phyloP scores from a whole-genome alignment of 2,113 vertebrate genomes.

The Serilophus lunatus region DNA sequence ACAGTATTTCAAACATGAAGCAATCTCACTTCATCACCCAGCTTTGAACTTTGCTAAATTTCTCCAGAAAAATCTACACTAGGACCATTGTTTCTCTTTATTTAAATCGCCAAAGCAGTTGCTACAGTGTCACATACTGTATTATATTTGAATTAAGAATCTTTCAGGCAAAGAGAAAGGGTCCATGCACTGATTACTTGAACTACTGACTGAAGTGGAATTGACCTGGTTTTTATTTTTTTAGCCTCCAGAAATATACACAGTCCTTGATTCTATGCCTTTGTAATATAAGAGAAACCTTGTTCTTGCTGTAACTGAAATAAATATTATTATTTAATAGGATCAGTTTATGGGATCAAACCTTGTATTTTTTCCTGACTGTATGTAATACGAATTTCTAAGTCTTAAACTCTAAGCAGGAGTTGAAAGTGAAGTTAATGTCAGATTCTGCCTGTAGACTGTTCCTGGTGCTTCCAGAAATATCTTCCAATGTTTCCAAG shows the following conservation, averaged over 20 bases:
- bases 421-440: not conserved
- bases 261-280: not conserved
- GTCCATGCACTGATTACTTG: not conserved
- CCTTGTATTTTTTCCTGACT: not conserved
- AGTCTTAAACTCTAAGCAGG: not conserved
- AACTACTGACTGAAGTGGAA: not conserved
- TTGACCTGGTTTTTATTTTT: not conserved
- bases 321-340: not conserved
- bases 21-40: not conserved
- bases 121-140: not conserved
- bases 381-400: not conserved
- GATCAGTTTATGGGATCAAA: not conserved
- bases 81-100: not conserved
- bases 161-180: not conserved
- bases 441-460: not conserved
- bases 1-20: not conserved
- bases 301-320: constrained; percentile 25
- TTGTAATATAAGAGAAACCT: not conserved
- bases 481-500: not conserved
- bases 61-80: not conserved
- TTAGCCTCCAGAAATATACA: not conserved
- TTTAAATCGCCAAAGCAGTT: not conserved
- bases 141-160: not conserved
- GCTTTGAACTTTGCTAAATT: not conserved
- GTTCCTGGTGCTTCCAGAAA: not conserved